phyloP scores from a whole-genome alignment of 2,113 vertebrate species.

The Hippolais icterina region DNA sequence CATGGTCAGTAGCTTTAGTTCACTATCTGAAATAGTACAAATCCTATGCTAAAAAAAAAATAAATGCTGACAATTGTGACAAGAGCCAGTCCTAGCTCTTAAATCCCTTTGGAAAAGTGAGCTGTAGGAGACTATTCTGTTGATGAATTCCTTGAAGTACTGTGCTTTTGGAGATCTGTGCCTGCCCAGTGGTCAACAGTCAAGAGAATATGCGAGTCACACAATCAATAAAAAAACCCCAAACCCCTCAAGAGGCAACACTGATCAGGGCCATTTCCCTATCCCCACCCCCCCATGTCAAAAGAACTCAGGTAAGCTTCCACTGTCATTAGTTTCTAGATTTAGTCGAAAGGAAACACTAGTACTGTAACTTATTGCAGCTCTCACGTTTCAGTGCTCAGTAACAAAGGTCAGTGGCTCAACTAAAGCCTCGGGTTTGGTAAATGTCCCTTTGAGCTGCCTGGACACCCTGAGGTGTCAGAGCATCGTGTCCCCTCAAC shows the following conservation, averaged over 20 bases:
- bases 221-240: neutral
- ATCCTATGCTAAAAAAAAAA: neutral
- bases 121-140: neutral
- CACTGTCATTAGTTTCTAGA: neutral
- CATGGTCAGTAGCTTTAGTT: neutral
- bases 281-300: neutral
- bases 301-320: neutral
- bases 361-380: conserved; percentile 16
- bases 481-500: neutral
- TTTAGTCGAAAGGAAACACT: neutral
- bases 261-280: neutral
- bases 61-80: neutral
- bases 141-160: neutral
- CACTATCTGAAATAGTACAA: neutral
- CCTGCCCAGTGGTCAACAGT: neutral
- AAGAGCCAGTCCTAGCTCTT: neutral
- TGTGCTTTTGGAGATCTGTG: neutral
- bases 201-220: neutral
- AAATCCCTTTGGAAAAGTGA: neutral
- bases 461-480: neutral
- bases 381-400: conserved; percentile 29
- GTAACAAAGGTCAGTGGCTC: neutral
- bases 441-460: neutral
- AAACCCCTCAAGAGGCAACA: neutral
- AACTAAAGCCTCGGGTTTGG: neutral